Conservation (phyloP, 2,888 invertebrate species). For the Tridacna gigas region DNA sequence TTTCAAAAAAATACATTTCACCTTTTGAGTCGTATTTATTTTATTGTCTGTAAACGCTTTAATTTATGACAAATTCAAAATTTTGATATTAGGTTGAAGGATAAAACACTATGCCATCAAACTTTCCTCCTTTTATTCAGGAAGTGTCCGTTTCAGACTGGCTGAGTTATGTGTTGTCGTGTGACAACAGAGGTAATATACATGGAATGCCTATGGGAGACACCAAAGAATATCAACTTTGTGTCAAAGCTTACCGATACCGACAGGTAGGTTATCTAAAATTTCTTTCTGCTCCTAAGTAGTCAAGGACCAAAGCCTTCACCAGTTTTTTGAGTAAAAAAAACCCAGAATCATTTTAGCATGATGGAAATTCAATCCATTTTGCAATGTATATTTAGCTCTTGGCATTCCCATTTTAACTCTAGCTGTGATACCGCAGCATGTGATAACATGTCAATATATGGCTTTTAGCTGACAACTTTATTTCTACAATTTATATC, state of each 20-base stretch:
- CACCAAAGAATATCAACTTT: not conserved
- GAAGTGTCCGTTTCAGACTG: conserved; percentile 53
- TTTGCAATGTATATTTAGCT: too few relatives aligned
- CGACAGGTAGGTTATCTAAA: conserved; percentile 36
- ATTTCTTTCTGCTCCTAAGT: not conserved
- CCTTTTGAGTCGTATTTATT: not conserved
- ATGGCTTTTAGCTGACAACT: too few relatives aligned
- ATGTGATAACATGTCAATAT: too few relatives aligned
- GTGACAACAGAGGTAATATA: conserved; percentile 54
- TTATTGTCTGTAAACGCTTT: not conserved
- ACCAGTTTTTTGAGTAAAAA: not conserved
- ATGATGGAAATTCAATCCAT: too few relatives aligned
- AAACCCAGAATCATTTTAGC: too few relatives aligned
- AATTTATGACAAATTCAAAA: too few relatives aligned
- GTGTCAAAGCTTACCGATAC: conserved; percentile 44
- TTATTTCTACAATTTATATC: too few relatives aligned
- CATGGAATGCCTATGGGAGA: conserved; percentile 30
- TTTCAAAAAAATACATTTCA: not conserved
- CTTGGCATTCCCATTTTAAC: too few relatives aligned
- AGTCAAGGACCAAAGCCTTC: not conserved
- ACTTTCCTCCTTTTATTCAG: conserved; percentile 35
- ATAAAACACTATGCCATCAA: not conserved
- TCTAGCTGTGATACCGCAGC: too few relatives aligned
- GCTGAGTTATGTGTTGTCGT: conserved; percentile 42
- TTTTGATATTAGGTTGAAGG: too few relatives aligned